These are phyloP conservation scores for Dolichallabes microphthalmus DNA, from an alignment of 2,113 vertebrate species.

Conservation along the genomic window DNA sequence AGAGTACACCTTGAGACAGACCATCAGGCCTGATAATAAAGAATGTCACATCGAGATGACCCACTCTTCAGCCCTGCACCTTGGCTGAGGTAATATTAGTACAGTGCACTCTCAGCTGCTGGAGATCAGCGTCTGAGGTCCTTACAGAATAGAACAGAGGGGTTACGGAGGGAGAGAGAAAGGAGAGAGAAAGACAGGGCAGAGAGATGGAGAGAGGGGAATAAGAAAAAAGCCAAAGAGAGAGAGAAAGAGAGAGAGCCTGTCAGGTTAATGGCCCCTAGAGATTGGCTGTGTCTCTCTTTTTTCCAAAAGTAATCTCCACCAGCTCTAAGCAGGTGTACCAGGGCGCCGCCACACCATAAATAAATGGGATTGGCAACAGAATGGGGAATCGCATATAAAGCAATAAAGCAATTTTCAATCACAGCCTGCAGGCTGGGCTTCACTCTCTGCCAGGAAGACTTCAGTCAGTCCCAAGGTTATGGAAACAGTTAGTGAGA, in stretches of 20 bases:
- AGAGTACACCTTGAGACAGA: conserved; percentile 28
- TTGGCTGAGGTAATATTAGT: conserved; percentile 37
- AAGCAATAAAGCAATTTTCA: conserved; percentile 76
- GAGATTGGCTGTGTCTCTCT: conserved; percentile 59
- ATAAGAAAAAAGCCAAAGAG: conserved; percentile 33
- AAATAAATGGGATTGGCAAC: conserved; percentile 72
- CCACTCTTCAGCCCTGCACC: conserved; percentile 16
- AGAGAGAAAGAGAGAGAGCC: conserved; percentile 51
- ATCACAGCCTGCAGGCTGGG: conserved; percentile 62
- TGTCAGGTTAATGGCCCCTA: conserved; percentile 57
- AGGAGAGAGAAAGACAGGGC: conserved; percentile 31
- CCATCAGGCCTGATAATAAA: conserved; percentile 44
- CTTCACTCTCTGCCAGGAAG: conserved; percentile 57
- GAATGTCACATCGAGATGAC: conserved; percentile 48
- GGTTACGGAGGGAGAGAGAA: conserved; percentile 23
- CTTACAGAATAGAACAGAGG: conserved; percentile 17
- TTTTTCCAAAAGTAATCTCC: conserved; percentile 66
- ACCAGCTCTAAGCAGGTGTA: conserved; percentile 61
- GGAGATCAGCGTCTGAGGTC: conserved; percentile 22
- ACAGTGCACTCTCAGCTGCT: conserved; percentile 44
- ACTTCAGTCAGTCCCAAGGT: conserved; percentile 63
- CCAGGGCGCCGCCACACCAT: conserved; percentile 65
- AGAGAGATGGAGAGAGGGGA: conserved; percentile 40
- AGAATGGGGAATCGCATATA: conserved; percentile 69
- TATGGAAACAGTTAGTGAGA: conserved; percentile 62